These are phyloP conservation scores for Balearica regulorum DNA, from an alignment of 2,797 vertebrate species.

Conservation along the genomic window DNA sequence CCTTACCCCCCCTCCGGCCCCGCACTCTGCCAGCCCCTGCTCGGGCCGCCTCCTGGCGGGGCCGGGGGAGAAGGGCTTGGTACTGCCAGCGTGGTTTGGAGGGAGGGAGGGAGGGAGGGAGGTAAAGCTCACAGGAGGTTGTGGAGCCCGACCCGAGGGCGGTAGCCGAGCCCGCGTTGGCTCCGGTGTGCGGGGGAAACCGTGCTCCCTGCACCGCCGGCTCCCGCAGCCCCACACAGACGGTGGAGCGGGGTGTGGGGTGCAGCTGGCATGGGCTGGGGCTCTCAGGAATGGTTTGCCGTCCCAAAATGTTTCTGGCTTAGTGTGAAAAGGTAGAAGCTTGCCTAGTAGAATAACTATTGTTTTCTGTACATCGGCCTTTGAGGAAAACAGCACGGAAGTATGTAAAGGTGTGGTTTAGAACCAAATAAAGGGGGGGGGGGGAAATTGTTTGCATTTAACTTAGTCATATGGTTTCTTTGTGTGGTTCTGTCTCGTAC, in stretches of 20 bases:
- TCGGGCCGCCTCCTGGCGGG: no score
- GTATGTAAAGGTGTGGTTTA: neutral
- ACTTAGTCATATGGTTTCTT: rapidly evolving
- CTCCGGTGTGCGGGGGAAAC: rapidly evolving
- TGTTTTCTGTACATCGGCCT: rapidly evolving
- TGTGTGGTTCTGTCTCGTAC: neutral
- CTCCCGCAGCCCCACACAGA: rapidly evolving
- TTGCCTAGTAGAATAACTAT: rapidly evolving
- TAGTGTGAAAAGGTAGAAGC: neutral
- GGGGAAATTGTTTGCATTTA: rapidly evolving
- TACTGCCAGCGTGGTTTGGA: no score
- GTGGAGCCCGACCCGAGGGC: neutral
- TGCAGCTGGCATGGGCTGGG: neutral
- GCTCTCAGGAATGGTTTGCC: rapidly evolving
- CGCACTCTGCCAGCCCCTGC: neutral
- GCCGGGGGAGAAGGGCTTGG: neutral
- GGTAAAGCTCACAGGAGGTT: rapidly evolving
- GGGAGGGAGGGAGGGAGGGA: no score
- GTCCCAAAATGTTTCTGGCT: rapidly evolving
- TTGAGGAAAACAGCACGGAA: rapidly evolving
- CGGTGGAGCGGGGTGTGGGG: neutral
- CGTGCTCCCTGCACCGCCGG: no score
- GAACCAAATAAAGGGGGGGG: rapidly evolving
- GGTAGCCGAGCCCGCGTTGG: neutral
- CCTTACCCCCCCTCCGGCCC: neutral